phyloP scores from a whole-genome alignment of 2,113 vertebrate genomes.

The Ancistrus triradiatus region DNA sequence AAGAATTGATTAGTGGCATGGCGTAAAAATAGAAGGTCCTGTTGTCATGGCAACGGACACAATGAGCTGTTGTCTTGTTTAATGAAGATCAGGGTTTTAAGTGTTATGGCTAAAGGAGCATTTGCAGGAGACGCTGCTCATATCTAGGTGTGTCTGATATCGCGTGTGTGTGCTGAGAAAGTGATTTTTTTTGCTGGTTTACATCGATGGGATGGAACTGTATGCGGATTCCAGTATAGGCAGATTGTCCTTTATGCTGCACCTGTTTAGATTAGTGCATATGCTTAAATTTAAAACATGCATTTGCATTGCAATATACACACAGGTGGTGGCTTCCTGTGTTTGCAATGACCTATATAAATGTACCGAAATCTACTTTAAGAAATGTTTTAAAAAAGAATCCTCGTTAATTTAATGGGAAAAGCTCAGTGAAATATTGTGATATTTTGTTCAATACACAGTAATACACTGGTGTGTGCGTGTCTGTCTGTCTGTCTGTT shows the following conservation, averaged over 20 bases:
- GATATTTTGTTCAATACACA: too few relatives aligned
- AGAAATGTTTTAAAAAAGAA: too few relatives aligned
- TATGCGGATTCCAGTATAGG: too few relatives aligned
- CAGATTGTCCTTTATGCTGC: too few relatives aligned
- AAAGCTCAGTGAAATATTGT: too few relatives aligned
- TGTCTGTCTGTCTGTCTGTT: constrained; percentile 5
- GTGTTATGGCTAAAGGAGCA: constrained; percentile 49
- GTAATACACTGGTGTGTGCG: constrained; percentile 22
- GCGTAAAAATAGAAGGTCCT: constrained; percentile 75
- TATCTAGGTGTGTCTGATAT: constrained; percentile 25
- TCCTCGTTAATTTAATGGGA: too few relatives aligned
- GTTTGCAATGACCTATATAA: too few relatives aligned
- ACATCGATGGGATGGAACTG: not conserved
- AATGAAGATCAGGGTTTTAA: constrained; percentile 68
- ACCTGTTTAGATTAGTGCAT: too few relatives aligned
- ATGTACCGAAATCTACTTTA: too few relatives aligned
- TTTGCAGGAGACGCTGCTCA: constrained; percentile 38
- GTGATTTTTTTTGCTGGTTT: not conserved
- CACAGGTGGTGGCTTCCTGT: too few relatives aligned
- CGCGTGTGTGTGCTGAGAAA: not conserved
- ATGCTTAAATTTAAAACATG: too few relatives aligned
- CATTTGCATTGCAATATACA: too few relatives aligned
- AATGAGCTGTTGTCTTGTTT: constrained; percentile 77
- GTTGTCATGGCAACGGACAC: constrained; percentile 75
- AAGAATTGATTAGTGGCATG: constrained; percentile 76